phyloP scores from a whole-genome alignment of 2,888 invertebrate genomes.

The Drosophila mercatorum region DNA sequence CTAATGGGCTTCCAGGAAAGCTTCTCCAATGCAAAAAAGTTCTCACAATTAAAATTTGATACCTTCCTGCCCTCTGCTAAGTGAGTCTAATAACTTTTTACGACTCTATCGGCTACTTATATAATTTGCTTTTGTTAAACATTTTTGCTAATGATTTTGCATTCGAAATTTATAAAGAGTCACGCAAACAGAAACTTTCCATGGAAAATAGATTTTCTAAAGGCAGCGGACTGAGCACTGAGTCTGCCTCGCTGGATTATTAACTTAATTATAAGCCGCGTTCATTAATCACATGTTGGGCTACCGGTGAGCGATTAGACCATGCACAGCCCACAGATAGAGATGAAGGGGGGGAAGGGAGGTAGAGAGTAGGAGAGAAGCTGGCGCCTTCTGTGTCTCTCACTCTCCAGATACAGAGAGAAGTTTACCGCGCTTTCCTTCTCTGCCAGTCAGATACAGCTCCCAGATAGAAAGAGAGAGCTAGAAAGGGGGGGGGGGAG shows the following conservation, averaged over 20 bases:
- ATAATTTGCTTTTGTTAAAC: constrained; percentile 1
- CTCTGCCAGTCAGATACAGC: no score
- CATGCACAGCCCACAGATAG: not conserved
- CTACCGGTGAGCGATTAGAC: constrained; percentile 10
- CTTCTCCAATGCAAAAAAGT: not conserved
- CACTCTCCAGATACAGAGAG: no score
- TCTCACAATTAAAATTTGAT: constrained; percentile 2
- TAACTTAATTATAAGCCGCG: constrained; percentile 63
- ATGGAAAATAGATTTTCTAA: constrained; percentile 43
- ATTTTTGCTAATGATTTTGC: constrained; percentile 24
- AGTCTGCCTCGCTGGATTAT: constrained; percentile 41
- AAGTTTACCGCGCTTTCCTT: no score
- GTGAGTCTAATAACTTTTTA: constrained; percentile 5
- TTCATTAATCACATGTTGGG: constrained; percentile 59
- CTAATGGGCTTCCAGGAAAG: not conserved
- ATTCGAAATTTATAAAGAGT: constrained; percentile 21
- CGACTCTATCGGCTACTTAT: constrained; percentile 3
- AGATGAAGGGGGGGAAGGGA: not conserved
- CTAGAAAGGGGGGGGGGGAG: no score
- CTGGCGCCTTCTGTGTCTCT: no score
- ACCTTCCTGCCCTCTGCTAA: not conserved
- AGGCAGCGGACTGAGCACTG: constrained; percentile 2
- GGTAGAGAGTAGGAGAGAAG: not conserved
- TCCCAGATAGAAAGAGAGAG: no score
- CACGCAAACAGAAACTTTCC: constrained; percentile 51